Base-by-base conservation (phyloP, 2,113 vertebrate species). In the Deroptyus accipitrinus region DNA sequence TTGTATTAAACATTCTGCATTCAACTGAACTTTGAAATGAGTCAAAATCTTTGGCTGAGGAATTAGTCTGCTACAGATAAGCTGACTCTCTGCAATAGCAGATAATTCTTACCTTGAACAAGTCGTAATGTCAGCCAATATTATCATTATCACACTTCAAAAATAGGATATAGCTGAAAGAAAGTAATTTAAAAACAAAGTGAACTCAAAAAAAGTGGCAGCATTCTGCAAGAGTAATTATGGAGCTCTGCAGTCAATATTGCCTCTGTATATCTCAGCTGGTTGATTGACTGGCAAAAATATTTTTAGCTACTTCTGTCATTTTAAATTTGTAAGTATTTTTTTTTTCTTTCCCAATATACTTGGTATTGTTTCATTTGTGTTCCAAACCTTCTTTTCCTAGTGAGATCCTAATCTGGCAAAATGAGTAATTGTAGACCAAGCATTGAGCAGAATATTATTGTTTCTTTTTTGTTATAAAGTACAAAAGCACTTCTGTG, bases 41-140 rank as follows among this genome's bases (percentile, higher is more conserved):
- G 61, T 83, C 79, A 83, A 20, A 62, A 30, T 91, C 54, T 70
- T 83, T 67, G 25, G 9, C 25, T 76, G 35, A 85, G 23, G 42
- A 74, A 72, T 69, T 72, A 89, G 51, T 49, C 28, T 90, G 51
- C 20, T 42, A 35, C 49, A 70, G 59, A 70, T 83, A 90, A 82
- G 20, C 28, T 95, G 44, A 80, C 70, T 85, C 95, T 83, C 85
- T 94, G 75, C 54, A 92, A 44, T 5, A 80, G 11, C 39, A 93
- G 79, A 90, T 90, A 97, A 96, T 80, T 88, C 24, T 94, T 92
- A 92, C 88, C 87, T 94, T 83, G 88, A 90, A 86, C 16, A 83
- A 83, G 59, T 61, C 86, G n/a, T 66, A 86, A 92, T 74, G 59
- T 86, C 59, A 91, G 79, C 70, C 82, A 90, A 90, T 95, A 94